A percentile compares a stretch with the other conserved stretches of the same genome.
phyloP scores from a whole-genome alignment of 2,888 invertebrate genomes.

The Dugesia japonica region DNA sequence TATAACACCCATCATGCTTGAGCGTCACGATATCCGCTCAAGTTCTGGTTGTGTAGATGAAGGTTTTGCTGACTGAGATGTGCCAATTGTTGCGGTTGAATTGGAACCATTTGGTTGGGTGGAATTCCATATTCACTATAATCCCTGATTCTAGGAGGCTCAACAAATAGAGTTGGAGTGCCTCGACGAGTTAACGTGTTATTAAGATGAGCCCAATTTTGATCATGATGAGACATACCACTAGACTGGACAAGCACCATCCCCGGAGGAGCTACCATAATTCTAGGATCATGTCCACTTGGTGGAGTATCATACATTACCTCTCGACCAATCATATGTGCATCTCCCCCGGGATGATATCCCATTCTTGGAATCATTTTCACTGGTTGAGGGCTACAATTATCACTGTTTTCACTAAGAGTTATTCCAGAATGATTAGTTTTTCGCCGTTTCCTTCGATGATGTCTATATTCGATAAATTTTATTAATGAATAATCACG shows the following conservation, averaged over 20 bases:
- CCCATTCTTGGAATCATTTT: constrained; percentile 1
- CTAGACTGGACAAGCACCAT: not conserved
- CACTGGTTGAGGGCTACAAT: not conserved
- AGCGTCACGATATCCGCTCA: not conserved
- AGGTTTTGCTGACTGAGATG: not conserved
- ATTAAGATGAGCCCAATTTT: not conserved
- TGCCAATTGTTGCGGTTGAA: not conserved
- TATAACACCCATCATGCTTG: not conserved
- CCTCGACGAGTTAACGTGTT: constrained; percentile 23
- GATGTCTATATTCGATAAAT: not conserved
- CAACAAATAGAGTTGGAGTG: constrained; percentile 26
- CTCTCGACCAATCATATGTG: not conserved
- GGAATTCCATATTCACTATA: constrained; percentile 27
- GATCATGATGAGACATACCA: not conserved
- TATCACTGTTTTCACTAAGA: not conserved
- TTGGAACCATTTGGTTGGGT: not conserved
- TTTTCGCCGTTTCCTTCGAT: not conserved
- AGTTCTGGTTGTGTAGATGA: constrained; percentile 6
- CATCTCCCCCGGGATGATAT: not conserved
- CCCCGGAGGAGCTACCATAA: not conserved
- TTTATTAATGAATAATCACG: too few species aligned
- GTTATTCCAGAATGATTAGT: not conserved
- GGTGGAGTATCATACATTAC: constrained; percentile 1
- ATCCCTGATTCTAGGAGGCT: constrained; percentile 23
- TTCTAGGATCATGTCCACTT: constrained; percentile 3